Evolutionary conservation across 2,113 vertebrate genomes (phyloP), one percentile per base, ranked within the genome.

Genomic region (Gyps fulvus): DNA sequence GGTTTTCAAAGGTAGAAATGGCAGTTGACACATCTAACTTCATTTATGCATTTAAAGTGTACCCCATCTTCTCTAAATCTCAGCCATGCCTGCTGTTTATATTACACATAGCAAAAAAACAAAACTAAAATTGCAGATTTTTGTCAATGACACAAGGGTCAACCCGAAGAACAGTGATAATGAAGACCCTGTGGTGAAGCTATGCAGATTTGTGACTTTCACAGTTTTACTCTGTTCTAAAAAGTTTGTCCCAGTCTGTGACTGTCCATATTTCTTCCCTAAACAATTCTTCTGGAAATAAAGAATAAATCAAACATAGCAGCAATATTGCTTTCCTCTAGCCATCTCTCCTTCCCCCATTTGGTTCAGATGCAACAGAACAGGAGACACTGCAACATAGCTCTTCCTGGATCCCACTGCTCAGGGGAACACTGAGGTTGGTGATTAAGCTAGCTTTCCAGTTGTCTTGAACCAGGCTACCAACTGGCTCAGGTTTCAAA

Each of bases 1-100:
- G 50, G 16, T 25, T 95, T 96, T 74, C 52, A 81, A 78, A 87
- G 65, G 47, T 4, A 87, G 69, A 84, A 87, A 82, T 78, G 38
- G 67, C 72, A 84, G 47, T 13, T 91, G 81, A 81, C 45, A 87
- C 25, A 57, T 61, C 32, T 50, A 31, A 29, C 13, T 87, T 77
- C 2, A 62, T 87, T 78, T 77, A 63, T 58, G 62, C 32, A 31
- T 89, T 83, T 89, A 23, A 49, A 92, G 17, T 38, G 21, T 72
- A 29, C 27, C 16, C 15, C 16, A 31, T 79, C 71, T 62, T 85
- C 65, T 76, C 57, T 69, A 69, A 88, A 81, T 73, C 67, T 86
- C 62, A 52, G 49, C 36, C 15, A 45, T 16, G 13, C 25, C n/a
- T 80, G 20, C 25, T 77, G 26, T 61, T 90, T 73, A 16, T 69